Evolutionary conservation across 2,888 invertebrate genomes (phyloP).

Genomic region (Drosophila setosimentum): DNA sequence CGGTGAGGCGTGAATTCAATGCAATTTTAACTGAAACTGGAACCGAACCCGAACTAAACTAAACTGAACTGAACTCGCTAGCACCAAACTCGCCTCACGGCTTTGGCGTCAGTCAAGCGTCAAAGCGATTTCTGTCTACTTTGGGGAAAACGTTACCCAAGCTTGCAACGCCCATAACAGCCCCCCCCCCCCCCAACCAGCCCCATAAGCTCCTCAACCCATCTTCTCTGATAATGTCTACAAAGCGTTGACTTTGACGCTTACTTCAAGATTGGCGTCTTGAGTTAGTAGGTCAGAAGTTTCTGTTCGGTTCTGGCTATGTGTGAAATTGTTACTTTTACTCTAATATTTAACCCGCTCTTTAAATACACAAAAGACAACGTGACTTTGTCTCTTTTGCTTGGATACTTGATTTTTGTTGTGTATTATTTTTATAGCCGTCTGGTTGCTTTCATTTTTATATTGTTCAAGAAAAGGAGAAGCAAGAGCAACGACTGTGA

Average conservation of each 20-base stretch:
- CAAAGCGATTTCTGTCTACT: conserved; percentile 64
- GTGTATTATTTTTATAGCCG: conserved; percentile 55
- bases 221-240: background rate
- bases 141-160: conserved; percentile 63
- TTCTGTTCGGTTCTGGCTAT: conserved; percentile 61
- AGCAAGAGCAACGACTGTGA: conserved; percentile 49
- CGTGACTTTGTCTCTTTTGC: conserved; percentile 76
- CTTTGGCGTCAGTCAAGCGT: conserved; percentile 73
- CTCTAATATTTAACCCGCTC: conserved; percentile 49
- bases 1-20: conserved; percentile 49
- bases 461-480: conserved; percentile 34
- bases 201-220: too few relatives aligned
- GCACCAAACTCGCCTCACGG: conserved; percentile 32
- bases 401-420: conserved; percentile 48
- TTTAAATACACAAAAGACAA: conserved; percentile 61
- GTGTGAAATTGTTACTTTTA: conserved; percentile 71
- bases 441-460: conserved; percentile 75
- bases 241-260: background rate
- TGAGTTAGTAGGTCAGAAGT: conserved; percentile 73
- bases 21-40: conserved; percentile 21
- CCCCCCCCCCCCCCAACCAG: too few relatives aligned
- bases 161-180: conserved; percentile 48
- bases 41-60: conserved; percentile 15
- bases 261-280: conserved; percentile 22
- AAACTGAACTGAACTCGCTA: conserved; percentile 15